Percentiles rank a stretch among this genome's conserved stretches.
Evolutionary conservation across 2,888 invertebrate species (phyloP).

Genomic region (Acronicta leporina): DNA sequence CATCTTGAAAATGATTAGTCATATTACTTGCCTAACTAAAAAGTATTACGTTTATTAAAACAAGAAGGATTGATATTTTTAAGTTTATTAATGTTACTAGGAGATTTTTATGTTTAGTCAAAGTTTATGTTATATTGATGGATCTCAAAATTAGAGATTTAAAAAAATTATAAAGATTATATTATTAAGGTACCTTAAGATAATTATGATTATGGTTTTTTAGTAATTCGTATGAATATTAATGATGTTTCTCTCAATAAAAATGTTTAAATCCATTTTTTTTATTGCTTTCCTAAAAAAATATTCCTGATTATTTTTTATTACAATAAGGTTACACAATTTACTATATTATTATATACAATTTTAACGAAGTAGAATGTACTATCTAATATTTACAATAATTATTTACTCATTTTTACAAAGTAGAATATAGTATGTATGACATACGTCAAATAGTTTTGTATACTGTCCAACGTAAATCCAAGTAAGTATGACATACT

Average conservation of each 20-base stretch:
- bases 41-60: conserved; percentile 1
- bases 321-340: background rate
- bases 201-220: no score
- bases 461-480: conserved; percentile 1
- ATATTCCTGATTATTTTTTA: no score
- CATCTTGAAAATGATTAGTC: no score
- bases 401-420: conserved; percentile 3
- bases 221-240: no score
- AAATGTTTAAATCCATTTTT: no score
- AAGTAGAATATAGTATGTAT: conserved; percentile 4
- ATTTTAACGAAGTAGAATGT: conserved; percentile 2
- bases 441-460: conserved; percentile 4
- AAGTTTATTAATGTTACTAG: background rate
- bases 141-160: conserved; percentile 2
- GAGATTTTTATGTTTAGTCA: conserved; percentile 1
- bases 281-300: no score
- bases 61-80: conserved; percentile 2
- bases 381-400: conserved; percentile 3
- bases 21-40: conserved; percentile 3
- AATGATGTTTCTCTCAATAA: no score
- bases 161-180: conserved; percentile 1
- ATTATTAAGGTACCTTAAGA: background rate
- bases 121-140: conserved; percentile 1
- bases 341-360: conserved; percentile 3
- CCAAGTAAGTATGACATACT: conserved; percentile 1